Evolutionary conservation across 2,888 invertebrate genomes (phyloP), one percentile per base, ranked within the genome.

Genomic region (Embidobia sp.): DNA sequence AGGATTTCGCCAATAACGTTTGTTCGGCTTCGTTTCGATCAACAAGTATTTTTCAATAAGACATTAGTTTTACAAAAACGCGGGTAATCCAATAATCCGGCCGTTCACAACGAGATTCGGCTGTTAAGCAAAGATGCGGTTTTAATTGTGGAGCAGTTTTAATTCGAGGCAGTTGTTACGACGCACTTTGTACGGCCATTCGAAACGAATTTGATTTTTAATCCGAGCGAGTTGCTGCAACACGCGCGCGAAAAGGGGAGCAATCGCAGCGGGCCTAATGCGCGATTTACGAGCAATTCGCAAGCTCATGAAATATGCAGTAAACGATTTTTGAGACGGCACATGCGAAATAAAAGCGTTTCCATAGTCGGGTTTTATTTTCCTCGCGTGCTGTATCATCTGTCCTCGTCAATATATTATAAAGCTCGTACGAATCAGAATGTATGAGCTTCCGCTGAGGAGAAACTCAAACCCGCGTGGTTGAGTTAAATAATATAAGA

Each of bases 251-350:
- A 49, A 37, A 7, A 15, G 16, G n/a, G 10, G 44, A 15, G 26
- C n/a, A 44, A 44, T 13, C 49, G 26, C 5, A 35, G 18, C 5
- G 49, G 42, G 64, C 72, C 73, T 74, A 78, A 78, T 73, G 74
- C 66, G 59, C 77, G 77, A 78, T 78, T 78, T 78, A 78, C 77
- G 73, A 74, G 77, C 69, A 64, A 78, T 78, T 74, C 77, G 73
- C 77, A 48, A 51, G 46, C 74, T 74, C 77, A 69, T 78, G 77
- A 74, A 78, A 69, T 72, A 78, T 78, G 69, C 73, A 78, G 59
- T 44, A 59, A 70, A 78, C 73, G 77, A 63, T 77, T 77, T 73
- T 73, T 61, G 69, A 61, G 40, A 46, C 11, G 2, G 19, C 44
- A 33, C 59, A 64, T 51, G 55, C 55, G 64, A 73, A 64, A 74